A percentile compares a stretch with the other conserved stretches of the same genome.
These are phyloP conservation scores for Onychostruthus taczanowskii DNA, from an alignment of 2,113 vertebrate species.

Conservation along the genomic window DNA sequence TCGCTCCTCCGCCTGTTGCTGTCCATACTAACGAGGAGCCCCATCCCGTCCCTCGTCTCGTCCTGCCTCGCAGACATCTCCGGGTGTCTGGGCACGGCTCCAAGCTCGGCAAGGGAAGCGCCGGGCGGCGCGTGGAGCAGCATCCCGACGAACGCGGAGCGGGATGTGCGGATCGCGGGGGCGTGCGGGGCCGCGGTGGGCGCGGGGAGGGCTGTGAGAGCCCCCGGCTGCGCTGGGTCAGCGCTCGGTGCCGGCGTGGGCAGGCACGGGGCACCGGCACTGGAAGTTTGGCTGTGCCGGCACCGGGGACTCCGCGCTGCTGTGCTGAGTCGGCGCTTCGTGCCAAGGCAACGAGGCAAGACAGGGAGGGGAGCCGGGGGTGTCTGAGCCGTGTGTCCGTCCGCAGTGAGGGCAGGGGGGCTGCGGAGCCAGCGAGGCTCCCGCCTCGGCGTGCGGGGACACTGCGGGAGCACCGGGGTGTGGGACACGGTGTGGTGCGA, in stretches of 20 bases:
- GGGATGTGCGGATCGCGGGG: background rate
- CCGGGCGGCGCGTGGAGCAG: background rate
- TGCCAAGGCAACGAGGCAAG: background rate
- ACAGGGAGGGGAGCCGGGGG: fast-evolving
- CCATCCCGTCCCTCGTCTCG: background rate
- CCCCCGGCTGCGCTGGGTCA: background rate
- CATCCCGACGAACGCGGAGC: background rate
- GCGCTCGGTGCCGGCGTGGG: background rate
- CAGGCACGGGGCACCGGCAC: background rate
- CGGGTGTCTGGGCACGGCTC: conserved; percentile 41
- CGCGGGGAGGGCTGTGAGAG: background rate
- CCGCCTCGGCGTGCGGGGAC: fast-evolving
- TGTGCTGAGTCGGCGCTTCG: conserved; percentile 3
- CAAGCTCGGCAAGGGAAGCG: background rate
- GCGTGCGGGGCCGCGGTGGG: background rate
- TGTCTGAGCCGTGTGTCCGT: background rate
- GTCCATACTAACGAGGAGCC: conserved; percentile 41
- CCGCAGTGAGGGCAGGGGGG: background rate
- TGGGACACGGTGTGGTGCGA: fast-evolving
- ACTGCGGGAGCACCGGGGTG: background rate
- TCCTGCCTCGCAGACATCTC: conserved; percentile 21
- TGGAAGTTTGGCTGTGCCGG: background rate
- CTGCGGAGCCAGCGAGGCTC: background rate
- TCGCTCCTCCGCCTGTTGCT: background rate
- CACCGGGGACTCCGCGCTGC: background rate